These are phyloP conservation scores for Lasioglossum marginatum DNA, from an alignment of 2,888 invertebrate species.

Conservation along the genomic window DNA sequence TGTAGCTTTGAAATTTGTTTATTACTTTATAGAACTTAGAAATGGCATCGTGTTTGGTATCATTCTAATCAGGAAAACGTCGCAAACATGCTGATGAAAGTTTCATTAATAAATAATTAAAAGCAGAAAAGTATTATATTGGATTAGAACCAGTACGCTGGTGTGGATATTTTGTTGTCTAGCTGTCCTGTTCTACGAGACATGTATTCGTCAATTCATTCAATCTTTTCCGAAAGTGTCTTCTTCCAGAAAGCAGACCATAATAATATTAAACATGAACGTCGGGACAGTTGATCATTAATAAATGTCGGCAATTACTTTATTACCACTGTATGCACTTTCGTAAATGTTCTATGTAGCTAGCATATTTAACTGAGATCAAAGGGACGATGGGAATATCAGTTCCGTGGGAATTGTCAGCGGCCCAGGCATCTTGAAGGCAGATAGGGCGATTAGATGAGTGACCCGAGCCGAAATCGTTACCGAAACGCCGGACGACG, in stretches of 20 bases:
- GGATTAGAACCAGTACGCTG: too few relatives aligned
- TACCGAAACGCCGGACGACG: conserved; percentile 49
- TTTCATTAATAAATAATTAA: background rate
- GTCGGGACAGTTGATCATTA: background rate
- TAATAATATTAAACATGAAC: too few relatives aligned
- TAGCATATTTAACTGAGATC: background rate
- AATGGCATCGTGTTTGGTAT: too few relatives aligned
- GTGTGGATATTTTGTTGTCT: too few relatives aligned
- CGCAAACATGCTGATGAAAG: background rate
- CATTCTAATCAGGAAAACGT: background rate
- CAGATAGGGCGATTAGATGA: conserved; percentile 52
- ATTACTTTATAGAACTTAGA: too few relatives aligned
- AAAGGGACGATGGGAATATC: background rate
- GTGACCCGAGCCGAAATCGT: conserved; percentile 51
- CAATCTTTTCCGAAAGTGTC: too few relatives aligned
- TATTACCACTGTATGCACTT: background rate
- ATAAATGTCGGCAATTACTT: background rate
- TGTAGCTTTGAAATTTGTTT: too few relatives aligned
- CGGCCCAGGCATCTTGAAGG: conserved; percentile 37
- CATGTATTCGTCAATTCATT: background rate
- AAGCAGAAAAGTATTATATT: background rate
- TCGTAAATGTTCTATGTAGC: too few relatives aligned
- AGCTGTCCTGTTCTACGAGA: too few relatives aligned
- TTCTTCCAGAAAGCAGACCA: too few relatives aligned
- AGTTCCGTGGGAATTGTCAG: background rate